A percentile compares a stretch with the other conserved stretches of the same genome.
phyloP scores from a whole-genome alignment of 2,797 vertebrate genomes.

The Enteromius argenteus region DNA sequence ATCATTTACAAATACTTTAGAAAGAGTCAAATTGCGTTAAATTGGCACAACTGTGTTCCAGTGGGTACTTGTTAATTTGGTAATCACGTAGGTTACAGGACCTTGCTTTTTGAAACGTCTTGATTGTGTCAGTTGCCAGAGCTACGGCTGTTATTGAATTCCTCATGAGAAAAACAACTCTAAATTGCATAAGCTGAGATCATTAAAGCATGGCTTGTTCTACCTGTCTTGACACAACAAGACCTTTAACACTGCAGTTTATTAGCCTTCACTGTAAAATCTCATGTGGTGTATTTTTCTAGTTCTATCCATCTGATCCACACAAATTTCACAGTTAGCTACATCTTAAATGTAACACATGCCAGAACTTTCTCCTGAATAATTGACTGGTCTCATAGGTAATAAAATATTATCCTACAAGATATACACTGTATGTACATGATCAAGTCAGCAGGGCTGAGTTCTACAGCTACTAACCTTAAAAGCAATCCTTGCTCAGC shows the following conservation, averaged over 20 bases:
- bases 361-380: background rate
- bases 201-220: slow-evolving; percentile 27
- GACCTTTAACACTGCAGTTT: slow-evolving; percentile 14
- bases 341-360: background rate
- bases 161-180: background rate
- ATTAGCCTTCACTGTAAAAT: slow-evolving; percentile 15
- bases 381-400: slow-evolving; percentile 5
- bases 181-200: slow-evolving; percentile 10
- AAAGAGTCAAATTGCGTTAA: background rate
- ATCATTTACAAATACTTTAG: background rate
- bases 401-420: slow-evolving; percentile 23
- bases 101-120: background rate
- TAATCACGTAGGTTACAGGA: background rate
- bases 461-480: slow-evolving; percentile 20
- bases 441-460: slow-evolving; percentile 5
- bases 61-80: background rate
- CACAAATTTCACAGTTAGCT: background rate
- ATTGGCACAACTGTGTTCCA: background rate
- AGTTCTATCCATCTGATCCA: background rate
- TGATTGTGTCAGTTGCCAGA: slow-evolving; percentile 22
- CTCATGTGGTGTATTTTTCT: background rate
- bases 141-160: background rate
- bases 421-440: background rate
- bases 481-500: slow-evolving; percentile 65
- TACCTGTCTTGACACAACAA: background rate